A percentile compares a stretch with the other conserved stretches of the same genome.
These are phyloP conservation scores for Haemorhous mexicanus DNA, from an alignment of 2,113 vertebrate species.

Conservation along the genomic window DNA sequence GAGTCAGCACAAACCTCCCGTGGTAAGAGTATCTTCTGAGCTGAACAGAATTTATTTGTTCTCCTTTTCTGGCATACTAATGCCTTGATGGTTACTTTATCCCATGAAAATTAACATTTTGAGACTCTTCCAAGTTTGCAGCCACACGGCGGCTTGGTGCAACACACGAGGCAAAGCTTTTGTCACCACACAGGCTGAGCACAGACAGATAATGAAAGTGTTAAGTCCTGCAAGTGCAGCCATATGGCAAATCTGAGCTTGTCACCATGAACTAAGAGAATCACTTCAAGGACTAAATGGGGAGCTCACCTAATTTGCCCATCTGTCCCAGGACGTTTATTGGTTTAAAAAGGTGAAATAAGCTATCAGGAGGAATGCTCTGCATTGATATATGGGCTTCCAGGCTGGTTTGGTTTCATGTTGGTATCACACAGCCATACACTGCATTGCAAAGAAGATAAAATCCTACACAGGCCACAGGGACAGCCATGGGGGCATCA, in stretches of 20 bases:
- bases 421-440: not conserved
- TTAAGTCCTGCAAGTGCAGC: slow-evolving; percentile 34
- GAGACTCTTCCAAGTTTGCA: not conserved
- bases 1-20: not conserved
- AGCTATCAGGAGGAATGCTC: not conserved
- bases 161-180: not conserved
- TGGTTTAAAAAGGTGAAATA: slow-evolving; percentile 57
- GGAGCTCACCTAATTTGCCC: slow-evolving; percentile 56
- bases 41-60: not conserved
- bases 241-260: slow-evolving; percentile 74
- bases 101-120: not conserved
- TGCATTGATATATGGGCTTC: not conserved
- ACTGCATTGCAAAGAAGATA: not conserved
- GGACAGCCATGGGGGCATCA: not conserved
- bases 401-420: not conserved
- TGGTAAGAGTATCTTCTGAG: not conserved
- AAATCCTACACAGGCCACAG: not conserved
- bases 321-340: slow-evolving; percentile 52
- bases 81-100: not conserved
- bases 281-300: slow-evolving; percentile 61
- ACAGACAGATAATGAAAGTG: not conserved
- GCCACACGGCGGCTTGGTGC: not conserved
- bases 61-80: not conserved
- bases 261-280: slow-evolving; percentile 51
- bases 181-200: not conserved